Percentiles rank a stretch among this genome's conserved stretches.
phyloP scores from a whole-genome alignment of 2,113 vertebrate species.

The Benitochromis conjunctus region DNA sequence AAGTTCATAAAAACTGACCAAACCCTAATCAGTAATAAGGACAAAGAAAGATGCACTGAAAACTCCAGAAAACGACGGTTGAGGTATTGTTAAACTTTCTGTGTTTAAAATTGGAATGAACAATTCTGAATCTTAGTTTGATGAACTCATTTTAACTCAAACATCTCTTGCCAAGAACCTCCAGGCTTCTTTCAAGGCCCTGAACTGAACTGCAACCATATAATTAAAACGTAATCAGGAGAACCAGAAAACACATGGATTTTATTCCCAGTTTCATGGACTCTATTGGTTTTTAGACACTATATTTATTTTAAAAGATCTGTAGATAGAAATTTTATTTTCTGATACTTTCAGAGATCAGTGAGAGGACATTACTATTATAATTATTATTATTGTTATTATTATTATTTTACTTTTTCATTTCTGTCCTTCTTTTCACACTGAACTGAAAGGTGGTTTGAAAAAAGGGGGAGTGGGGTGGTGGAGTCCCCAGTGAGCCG shows the following conservation, averaged over 20 bases:
- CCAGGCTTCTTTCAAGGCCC: background rate
- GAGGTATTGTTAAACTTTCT: background rate
- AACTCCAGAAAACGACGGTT: background rate
- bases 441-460: slow-evolving; percentile 12
- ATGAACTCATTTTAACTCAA: background rate
- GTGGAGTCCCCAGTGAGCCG: slow-evolving; percentile 37
- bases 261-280: background rate
- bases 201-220: background rate
- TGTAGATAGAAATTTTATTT: background rate
- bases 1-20: background rate
- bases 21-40: background rate
- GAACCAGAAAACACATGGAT: background rate
- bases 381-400: background rate
- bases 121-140: background rate
- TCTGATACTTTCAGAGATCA: background rate
- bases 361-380: background rate
- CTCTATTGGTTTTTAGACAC: background rate
- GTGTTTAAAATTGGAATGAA: background rate
- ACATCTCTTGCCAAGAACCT: background rate
- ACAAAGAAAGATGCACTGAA: background rate
- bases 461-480: background rate
- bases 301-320: background rate
- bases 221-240: background rate
- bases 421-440: slow-evolving; percentile 15
- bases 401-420: background rate